Conservation (phyloP, 1,140 invertebrate genomes). For the Holcopasites calliopsidis region DNA sequence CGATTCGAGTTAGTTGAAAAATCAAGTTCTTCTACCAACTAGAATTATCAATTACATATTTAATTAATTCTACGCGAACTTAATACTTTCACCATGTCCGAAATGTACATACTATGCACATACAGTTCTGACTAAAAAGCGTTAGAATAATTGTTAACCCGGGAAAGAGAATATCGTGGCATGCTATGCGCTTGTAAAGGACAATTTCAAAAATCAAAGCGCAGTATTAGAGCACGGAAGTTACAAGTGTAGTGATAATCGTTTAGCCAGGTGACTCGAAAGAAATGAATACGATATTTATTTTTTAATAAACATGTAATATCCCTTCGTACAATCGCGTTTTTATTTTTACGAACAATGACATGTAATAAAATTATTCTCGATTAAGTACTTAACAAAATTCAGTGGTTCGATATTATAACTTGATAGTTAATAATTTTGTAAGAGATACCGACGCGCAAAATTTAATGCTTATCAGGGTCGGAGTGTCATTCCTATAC, state of each 20-base stretch:
- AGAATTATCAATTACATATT: background rate
- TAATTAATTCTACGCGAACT: background rate
- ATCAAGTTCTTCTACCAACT: background rate
- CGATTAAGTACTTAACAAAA: background rate
- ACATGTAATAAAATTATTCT: background rate
- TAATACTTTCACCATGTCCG: background rate
- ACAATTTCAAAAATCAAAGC: slow-evolving; percentile 17
- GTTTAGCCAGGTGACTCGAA: background rate
- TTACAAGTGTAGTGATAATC: background rate
- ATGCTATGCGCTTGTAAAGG: background rate
- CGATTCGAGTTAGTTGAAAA: background rate
- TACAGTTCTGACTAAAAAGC: background rate
- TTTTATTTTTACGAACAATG: background rate
- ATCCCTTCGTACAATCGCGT: background rate
- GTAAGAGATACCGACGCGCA: background rate
- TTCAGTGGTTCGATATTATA: background rate
- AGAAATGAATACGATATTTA: slow-evolving; percentile 6
- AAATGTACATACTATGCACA: background rate
- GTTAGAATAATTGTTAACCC: background rate
- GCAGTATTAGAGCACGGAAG: background rate
- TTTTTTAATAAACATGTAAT: slow-evolving; percentile 27
- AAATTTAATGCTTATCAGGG: background rate
- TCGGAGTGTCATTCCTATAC: background rate
- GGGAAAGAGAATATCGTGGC: background rate
- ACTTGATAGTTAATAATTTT: background rate